Evolutionary conservation across 2,888 invertebrate genomes (phyloP).

Genomic region (Scaptomyza tumidula): DNA sequence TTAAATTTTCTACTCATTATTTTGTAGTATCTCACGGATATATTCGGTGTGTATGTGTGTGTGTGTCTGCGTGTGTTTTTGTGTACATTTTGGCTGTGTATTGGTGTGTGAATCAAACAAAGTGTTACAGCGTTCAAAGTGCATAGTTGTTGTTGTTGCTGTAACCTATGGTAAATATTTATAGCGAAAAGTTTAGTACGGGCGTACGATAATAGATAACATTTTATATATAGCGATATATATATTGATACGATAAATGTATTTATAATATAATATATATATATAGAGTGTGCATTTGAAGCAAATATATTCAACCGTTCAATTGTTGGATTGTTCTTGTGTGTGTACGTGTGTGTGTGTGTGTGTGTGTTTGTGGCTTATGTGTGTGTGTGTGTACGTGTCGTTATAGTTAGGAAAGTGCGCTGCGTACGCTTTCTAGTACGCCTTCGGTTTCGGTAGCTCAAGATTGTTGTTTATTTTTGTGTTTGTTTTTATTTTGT

Average conservation of each 20-base stretch:
- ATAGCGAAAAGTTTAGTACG: constrained; percentile 59
- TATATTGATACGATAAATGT: constrained; percentile 39
- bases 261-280: constrained; percentile 17
- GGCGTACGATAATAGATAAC: constrained; percentile 45
- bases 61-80: constrained; percentile 15
- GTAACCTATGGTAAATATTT: constrained; percentile 56
- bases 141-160: constrained; percentile 67
- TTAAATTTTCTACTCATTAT: constrained; percentile 1
- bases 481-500: constrained; percentile 26
- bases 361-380: constrained; percentile 12
- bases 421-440: constrained; percentile 40
- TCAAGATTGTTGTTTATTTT: constrained; percentile 20
- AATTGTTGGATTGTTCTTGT: constrained; percentile 52
- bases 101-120: constrained; percentile 67
- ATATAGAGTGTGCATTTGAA: constrained; percentile 67
- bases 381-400: constrained; percentile 35
- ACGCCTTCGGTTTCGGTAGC: constrained; percentile 57
- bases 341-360: constrained; percentile 40
- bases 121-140: constrained; percentile 73
- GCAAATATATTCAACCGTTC: constrained; percentile 68
- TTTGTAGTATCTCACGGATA: constrained; percentile 32
- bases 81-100: constrained; percentile 41
- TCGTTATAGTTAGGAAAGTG: constrained; percentile 64
- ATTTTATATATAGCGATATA: constrained; percentile 50
- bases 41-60: constrained; percentile 1